phyloP scores from a whole-genome alignment of 2,888 invertebrate species.

The Leptinotarsa juncta region DNA sequence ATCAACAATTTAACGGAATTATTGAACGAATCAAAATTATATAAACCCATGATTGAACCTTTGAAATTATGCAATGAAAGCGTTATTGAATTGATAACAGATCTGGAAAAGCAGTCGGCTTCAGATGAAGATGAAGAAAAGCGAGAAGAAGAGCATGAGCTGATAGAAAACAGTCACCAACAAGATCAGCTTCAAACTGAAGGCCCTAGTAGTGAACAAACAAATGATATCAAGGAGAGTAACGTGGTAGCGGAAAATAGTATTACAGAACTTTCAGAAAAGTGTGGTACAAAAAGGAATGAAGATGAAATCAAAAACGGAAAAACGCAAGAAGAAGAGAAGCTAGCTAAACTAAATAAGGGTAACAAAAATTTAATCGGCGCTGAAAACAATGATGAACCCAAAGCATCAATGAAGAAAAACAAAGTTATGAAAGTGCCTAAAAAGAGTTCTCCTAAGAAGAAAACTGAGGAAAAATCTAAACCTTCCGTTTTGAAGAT shows the following conservation, averaged over 20 bases:
- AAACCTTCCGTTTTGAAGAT: not conserved
- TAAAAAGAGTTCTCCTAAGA: conserved; percentile 35
- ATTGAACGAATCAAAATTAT: conserved; percentile 21
- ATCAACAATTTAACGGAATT: conserved; percentile 23
- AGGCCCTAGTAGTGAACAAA: too few species aligned
- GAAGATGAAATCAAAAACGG: conserved; percentile 20
- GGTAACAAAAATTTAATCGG: conserved; percentile 25
- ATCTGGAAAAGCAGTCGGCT: conserved; percentile 32
- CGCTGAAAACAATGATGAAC: conserved; percentile 29
- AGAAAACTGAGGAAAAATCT: conserved; percentile 24
- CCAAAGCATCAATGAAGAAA: conserved; percentile 9
- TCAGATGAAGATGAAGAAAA: conserved; percentile 35
- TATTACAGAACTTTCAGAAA: too few species aligned
- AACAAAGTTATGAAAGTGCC: conserved; percentile 20
- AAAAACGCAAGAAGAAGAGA: conserved; percentile 28
- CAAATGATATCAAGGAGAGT: too few species aligned
- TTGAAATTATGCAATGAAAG: conserved; percentile 30
- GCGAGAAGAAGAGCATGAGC: conserved; percentile 9
- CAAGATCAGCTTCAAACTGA: too few species aligned
- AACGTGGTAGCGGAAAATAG: too few species aligned
- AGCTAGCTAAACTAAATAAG: conserved; percentile 38
- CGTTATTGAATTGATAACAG: conserved; percentile 30
- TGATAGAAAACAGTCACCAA: too few species aligned
- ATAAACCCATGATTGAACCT: conserved; percentile 29
- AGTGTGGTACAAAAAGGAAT: not conserved